These are phyloP conservation scores for Pycnomerus fuliginosus DNA, from an alignment of 2,888 invertebrate species.

Conservation along the genomic window DNA sequence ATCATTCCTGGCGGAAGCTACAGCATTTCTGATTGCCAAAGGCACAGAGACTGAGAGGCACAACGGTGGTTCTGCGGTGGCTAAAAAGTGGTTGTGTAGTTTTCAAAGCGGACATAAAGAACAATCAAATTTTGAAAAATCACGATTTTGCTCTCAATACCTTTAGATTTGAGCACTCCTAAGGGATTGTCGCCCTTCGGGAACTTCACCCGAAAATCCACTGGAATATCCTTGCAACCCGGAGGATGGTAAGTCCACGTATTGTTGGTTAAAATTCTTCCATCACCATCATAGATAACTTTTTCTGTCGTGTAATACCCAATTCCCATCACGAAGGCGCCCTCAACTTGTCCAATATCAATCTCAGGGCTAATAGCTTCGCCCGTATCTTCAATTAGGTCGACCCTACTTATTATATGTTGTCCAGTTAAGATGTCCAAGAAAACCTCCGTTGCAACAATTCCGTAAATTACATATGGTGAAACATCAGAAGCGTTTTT, in stretches of 20 bases:
- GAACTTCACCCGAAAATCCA: constrained; percentile 71
- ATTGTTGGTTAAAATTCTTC: constrained; percentile 68
- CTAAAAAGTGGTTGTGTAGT: too few species aligned
- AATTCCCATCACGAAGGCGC: constrained; percentile 61
- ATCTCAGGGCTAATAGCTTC: constrained; percentile 70
- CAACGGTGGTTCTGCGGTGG: constrained; percentile 59
- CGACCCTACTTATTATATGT: constrained; percentile 66
- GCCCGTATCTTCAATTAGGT: constrained; percentile 74
- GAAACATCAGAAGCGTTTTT: constrained; percentile 54
- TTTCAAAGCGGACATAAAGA: too few species aligned
- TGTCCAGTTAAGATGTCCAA: constrained; percentile 79
- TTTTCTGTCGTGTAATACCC: constrained; percentile 75
- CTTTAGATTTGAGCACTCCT: constrained; percentile 74
- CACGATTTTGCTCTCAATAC: constrained; percentile 48
- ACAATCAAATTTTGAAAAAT: too few species aligned
- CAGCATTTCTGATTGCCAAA: constrained; percentile 68
- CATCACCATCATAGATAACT: constrained; percentile 63
- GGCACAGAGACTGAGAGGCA: constrained; percentile 55
- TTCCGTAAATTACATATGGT: constrained; percentile 65
- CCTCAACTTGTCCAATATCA: constrained; percentile 76
- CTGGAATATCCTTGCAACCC: constrained; percentile 75
- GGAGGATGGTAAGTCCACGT: constrained; percentile 84
- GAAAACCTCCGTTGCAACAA: constrained; percentile 68
- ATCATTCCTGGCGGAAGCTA: constrained; percentile 66
- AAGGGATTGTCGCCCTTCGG: constrained; percentile 65